Evolutionary conservation across 2,888 invertebrate species (phyloP).

Genomic region (Esperia sulphurella): DNA sequence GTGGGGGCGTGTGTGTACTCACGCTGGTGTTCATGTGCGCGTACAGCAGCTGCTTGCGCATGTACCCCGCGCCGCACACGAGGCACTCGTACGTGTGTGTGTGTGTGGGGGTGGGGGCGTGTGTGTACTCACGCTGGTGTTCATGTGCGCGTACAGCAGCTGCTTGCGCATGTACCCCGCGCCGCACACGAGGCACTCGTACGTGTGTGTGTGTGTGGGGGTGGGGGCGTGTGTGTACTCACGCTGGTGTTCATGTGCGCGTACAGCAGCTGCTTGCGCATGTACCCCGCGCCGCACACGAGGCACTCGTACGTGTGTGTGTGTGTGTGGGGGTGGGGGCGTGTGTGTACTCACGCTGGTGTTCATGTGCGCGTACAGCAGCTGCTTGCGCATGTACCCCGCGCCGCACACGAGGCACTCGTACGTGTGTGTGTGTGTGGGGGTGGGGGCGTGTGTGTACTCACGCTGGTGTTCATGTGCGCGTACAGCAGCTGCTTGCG

Average conservation of each 20-base stretch:
- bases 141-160: constrained; percentile 87
- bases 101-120: background rate
- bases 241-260: constrained; percentile 86
- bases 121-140: constrained; percentile 68
- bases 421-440: constrained; percentile 68
- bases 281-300: constrained; percentile 89
- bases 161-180: constrained; percentile 92
- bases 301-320: constrained; percentile 85
- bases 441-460: constrained; percentile 12
- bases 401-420: constrained; percentile 89
- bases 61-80: constrained; percentile 89
- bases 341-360: constrained; percentile 59
- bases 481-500: constrained; percentile 87
- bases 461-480: constrained; percentile 85
- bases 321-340: too few relatives aligned
- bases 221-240: constrained; percentile 15
- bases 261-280: constrained; percentile 89
- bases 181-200: constrained; percentile 89
- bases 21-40: constrained; percentile 86
- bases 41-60: constrained; percentile 89
- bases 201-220: constrained; percentile 53
- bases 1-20: constrained; percentile 15
- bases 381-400: constrained; percentile 91
- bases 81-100: constrained; percentile 84
- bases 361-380: constrained; percentile 88